Percentiles rank a stretch among this genome's conserved stretches.
phyloP scores from a whole-genome alignment of 2,797 vertebrate genomes.

The Podarcis siculus region DNA sequence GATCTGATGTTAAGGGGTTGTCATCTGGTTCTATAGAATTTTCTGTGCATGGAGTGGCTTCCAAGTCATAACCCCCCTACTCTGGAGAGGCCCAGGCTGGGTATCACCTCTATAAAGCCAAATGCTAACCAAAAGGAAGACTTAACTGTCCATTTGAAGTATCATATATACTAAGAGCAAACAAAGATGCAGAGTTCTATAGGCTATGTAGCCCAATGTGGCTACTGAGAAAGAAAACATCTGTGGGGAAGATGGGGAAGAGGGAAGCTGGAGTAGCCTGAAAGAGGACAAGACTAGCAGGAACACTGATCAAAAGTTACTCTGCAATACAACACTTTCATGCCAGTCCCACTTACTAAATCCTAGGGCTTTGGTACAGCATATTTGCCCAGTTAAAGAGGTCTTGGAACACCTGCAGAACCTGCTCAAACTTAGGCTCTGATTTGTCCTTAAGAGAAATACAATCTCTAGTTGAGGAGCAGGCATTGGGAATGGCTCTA shows the following conservation, averaged over 20 bases:
- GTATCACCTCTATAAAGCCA: background rate
- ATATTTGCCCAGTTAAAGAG: background rate
- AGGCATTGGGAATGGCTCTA: background rate
- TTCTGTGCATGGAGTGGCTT: background rate
- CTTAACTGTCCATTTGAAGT: background rate
- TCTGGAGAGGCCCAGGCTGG: background rate
- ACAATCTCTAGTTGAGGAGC: background rate
- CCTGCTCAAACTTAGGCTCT: background rate
- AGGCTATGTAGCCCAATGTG: background rate
- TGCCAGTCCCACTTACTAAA: background rate
- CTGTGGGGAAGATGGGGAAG: background rate
- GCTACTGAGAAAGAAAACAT: background rate
- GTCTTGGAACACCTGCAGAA: background rate
- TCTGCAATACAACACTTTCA: background rate
- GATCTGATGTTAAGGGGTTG: background rate
- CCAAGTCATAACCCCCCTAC: background rate
- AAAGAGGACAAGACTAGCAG: background rate
- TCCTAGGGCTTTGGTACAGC: background rate
- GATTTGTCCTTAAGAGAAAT: background rate
- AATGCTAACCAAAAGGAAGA: background rate
- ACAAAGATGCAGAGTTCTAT: background rate
- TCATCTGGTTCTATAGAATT: background rate
- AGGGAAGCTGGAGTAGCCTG: too few relatives aligned
- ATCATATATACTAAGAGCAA: background rate
- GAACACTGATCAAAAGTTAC: background rate